Base-by-base conservation (phyloP, 35 echinoderm and acorn worm genomes). In the Amphiura filiformis region DNA sequence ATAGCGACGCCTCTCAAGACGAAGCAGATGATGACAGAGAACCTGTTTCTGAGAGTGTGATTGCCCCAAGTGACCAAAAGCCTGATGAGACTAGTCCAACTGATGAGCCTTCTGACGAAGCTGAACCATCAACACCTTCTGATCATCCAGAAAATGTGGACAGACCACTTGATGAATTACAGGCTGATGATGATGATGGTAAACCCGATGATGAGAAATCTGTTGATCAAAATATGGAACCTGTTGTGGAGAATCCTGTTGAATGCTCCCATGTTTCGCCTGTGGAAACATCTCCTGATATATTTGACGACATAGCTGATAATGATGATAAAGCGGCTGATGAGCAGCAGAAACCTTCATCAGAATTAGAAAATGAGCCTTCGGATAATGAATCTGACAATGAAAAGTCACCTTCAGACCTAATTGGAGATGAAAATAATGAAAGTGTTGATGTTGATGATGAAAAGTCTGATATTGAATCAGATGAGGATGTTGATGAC, bases 261-360 rank as follows among this genome's bases (percentile, higher is more conserved):
- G 26, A 65, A 13, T 28, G 17, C 26, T 13, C 26, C 2, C 17
- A 39, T 22, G n/a, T 38, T 17, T 39, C 83, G 0, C 34, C 26
- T 65, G 83, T 39, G 2, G 83, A 85, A 31, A 37, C 56, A 18
- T n/a, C 61, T 70, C 22, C 76, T 78, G 85, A 87, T 76, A 76
- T 77, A 78, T 70, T 26, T 38, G 56, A 86, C 11, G 42, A 31
- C 15, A 47, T 79, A 9, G 4, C 35, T 32, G 30, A 57, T 77
- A 35, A 52, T 15, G 79, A 80, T 39, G 75, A 86, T 7, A 41
- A 75, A 32, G 23, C 26, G 18, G 84, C 75, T 23, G 31, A 76
- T 30, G 39, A 57, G 36, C 32, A 37, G 4, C 23, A 76, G 22
- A 76, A 44, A 0, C 36, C 52, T 34, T 28, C 35, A 61, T 20